Conservation (phyloP, 2,113 vertebrate genomes). For the Rhinoptilus africanus region DNA sequence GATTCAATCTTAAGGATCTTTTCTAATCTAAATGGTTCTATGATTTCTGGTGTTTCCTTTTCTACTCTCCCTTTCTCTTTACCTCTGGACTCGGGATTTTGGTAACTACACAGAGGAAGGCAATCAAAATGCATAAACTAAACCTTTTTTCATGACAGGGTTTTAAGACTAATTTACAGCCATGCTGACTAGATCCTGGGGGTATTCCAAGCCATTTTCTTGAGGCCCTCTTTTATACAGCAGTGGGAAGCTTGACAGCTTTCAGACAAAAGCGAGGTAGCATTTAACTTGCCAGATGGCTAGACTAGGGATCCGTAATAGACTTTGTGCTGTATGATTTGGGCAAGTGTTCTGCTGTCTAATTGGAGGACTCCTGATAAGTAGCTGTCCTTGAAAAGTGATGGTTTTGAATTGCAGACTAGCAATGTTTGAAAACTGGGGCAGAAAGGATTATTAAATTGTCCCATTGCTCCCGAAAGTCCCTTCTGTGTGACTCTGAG, state of each 20-base stretch:
- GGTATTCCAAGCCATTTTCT: not conserved
- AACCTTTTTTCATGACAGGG: not conserved
- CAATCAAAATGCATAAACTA: not conserved
- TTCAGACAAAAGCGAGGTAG: not conserved
- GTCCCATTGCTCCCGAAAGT: not conserved
- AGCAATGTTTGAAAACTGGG: not conserved
- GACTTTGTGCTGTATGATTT: not conserved
- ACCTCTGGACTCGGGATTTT: not conserved
- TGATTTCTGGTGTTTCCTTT: not conserved
- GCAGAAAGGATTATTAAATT: not conserved
- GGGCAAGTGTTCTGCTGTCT: not conserved
- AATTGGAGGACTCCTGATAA: not conserved
- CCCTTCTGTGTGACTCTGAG: not conserved
- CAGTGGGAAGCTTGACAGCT: not conserved
- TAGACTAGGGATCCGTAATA: not conserved
- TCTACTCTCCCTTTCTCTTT: not conserved
- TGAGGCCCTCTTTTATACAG: not conserved
- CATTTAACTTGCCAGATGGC: not conserved
- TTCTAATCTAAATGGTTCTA: not conserved
- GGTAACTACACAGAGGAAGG: not conserved
- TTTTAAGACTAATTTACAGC: not conserved
- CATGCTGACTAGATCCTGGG: not conserved
- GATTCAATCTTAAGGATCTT: not conserved
- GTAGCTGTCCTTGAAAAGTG: not conserved
- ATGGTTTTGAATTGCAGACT: not conserved